Evolutionary conservation across 2,113 vertebrate genomes (phyloP).

Genomic region (Caranx melampygus): DNA sequence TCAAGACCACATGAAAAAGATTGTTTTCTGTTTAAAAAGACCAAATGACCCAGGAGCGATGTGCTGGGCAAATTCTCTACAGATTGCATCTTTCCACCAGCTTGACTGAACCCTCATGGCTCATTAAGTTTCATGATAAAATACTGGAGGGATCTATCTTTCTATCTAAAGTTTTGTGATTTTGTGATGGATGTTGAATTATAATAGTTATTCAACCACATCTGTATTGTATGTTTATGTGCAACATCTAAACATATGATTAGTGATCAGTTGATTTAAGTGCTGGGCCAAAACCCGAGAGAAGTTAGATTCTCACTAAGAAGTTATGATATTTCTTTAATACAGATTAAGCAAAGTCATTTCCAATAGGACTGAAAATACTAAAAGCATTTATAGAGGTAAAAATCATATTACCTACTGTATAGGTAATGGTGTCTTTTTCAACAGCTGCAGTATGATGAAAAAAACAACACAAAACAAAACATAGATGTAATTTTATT

Average conservation of each 20-base stretch:
- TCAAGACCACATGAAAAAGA: neutral
- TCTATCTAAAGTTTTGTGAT: neutral
- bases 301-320: too few species aligned
- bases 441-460: too few species aligned
- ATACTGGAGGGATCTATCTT: neutral
- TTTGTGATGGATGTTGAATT: neutral
- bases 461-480: too few species aligned
- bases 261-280: neutral
- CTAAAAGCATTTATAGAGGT: too few species aligned
- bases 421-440: too few species aligned
- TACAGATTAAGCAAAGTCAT: neutral
- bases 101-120: neutral
- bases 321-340: neutral
- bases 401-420: too few species aligned
- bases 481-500: too few species aligned
- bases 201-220: neutral
- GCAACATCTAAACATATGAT: neutral
- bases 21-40: neutral
- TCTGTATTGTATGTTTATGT: neutral
- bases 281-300: too few species aligned
- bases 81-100: neutral
- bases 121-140: neutral
- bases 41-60: neutral
- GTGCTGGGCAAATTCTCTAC: neutral
- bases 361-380: neutral